A percentile compares a stretch with the other conserved stretches of the same genome.
phyloP scores from a whole-genome alignment of 2,888 invertebrate genomes.

The Drosophila falleni region DNA sequence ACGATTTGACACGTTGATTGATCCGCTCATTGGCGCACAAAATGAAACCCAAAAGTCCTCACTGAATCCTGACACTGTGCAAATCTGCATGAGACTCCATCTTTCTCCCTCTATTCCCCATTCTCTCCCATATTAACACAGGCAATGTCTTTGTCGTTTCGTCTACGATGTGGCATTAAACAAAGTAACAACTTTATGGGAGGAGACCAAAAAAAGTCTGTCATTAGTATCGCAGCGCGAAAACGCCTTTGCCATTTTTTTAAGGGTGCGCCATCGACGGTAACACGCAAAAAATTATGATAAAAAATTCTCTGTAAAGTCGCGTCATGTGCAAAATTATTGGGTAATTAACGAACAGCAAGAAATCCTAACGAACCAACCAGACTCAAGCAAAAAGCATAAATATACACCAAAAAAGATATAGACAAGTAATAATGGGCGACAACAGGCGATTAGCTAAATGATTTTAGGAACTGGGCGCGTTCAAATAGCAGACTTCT shows the following conservation, averaged over 20 bases:
- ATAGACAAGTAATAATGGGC: slow-evolving; percentile 42
- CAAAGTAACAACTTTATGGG: slow-evolving; percentile 77
- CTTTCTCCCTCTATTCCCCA: background rate
- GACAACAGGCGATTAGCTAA: slow-evolving; percentile 51
- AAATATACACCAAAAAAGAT: slow-evolving; percentile 19
- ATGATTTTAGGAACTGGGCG: slow-evolving; percentile 56
- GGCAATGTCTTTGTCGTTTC: slow-evolving; percentile 51
- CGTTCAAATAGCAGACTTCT: slow-evolving; percentile 40
- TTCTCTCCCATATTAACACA: slow-evolving; percentile 7
- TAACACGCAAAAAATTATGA: slow-evolving; percentile 62
- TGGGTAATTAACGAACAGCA: slow-evolving; percentile 71
- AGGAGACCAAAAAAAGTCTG: slow-evolving; percentile 35
- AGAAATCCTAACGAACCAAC: slow-evolving; percentile 27
- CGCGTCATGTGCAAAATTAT: slow-evolving; percentile 79
- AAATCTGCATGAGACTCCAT: slow-evolving; percentile 52
- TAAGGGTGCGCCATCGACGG: slow-evolving; percentile 57
- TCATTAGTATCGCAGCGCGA: slow-evolving; percentile 59
- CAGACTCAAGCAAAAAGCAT: slow-evolving; percentile 10
- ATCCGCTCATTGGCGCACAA: slow-evolving; percentile 81
- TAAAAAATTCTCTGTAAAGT: slow-evolving; percentile 52
- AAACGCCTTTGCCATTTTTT: slow-evolving; percentile 52
- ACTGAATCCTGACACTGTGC: slow-evolving; percentile 50
- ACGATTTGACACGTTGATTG: slow-evolving; percentile 81
- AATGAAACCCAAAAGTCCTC: slow-evolving; percentile 61
- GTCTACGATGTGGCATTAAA: slow-evolving; percentile 70